phyloP scores from a whole-genome alignment of 2,113 vertebrate genomes.

The Cyprinodon brontotheroides region DNA sequence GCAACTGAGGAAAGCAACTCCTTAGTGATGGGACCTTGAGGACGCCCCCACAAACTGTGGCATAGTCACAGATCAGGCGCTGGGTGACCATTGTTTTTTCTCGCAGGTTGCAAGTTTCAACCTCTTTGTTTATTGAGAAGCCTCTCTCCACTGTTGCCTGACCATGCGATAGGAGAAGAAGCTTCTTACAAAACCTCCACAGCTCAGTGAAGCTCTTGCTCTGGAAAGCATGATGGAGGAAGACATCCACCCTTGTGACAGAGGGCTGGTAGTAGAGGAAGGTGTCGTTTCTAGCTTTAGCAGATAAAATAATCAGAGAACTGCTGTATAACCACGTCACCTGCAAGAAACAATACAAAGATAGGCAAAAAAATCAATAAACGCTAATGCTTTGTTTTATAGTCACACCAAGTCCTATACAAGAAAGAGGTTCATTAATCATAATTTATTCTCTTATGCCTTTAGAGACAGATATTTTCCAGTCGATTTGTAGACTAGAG shows the following conservation, averaged over 20 bases:
- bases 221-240: neutral
- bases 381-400: too few relatives aligned
- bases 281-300: neutral
- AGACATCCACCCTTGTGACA: neutral
- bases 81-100: too few relatives aligned
- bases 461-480: too few relatives aligned
- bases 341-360: neutral
- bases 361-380: neutral
- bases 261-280: neutral
- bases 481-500: too few relatives aligned
- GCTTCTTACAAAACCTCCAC: constrained; percentile 2
- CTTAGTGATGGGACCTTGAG: constrained; percentile 6
- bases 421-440: too few relatives aligned
- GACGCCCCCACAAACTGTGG: neutral
- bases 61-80: too few relatives aligned
- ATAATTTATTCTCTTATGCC: too few relatives aligned
- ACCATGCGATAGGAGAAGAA: neutral
- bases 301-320: neutral
- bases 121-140: too few relatives aligned
- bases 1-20: neutral
- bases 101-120: too few relatives aligned
- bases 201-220: neutral
- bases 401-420: too few relatives aligned
- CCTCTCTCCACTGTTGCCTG: too few relatives aligned
- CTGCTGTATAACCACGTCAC: neutral